Evolutionary conservation across 2,797 vertebrate species (phyloP).

Genomic region (Merluccius polli): DNA sequence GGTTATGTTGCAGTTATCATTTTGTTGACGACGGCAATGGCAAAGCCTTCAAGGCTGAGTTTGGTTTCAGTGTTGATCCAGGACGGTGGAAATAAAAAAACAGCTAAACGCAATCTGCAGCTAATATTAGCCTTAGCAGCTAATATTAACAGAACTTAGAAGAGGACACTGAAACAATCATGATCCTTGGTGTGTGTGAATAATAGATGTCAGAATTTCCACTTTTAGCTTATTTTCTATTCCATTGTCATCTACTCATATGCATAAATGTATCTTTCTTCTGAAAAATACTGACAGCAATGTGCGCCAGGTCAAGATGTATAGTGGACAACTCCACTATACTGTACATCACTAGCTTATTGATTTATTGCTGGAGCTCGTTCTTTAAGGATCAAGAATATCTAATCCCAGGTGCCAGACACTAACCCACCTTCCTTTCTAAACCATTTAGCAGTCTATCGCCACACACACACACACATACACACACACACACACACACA

Average conservation of each 20-base stretch:
- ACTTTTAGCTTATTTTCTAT: neutral
- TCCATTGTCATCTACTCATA: neutral
- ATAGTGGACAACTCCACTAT: neutral
- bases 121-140: neutral
- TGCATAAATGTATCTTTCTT: neutral
- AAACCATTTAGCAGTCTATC: neutral
- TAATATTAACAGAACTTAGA: neutral
- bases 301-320: too few species aligned
- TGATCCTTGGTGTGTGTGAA: neutral
- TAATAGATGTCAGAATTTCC: neutral
- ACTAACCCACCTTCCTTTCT: neutral
- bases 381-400: neutral
- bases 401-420: neutral
- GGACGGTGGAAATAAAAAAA: too few species aligned
- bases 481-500: conserved; percentile 5
- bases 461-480: conserved; percentile 3
- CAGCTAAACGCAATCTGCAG: neutral
- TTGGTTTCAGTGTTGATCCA: neutral
- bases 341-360: neutral
- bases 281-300: neutral
- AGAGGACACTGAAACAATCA: neutral
- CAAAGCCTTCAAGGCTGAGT: neutral
- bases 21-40: neutral
- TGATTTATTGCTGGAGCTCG: neutral
- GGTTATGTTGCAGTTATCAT: neutral